Evolutionary conservation across 1,140 invertebrate genomes (phyloP).

Genomic region (Metopolophium dirhodum): DNA sequence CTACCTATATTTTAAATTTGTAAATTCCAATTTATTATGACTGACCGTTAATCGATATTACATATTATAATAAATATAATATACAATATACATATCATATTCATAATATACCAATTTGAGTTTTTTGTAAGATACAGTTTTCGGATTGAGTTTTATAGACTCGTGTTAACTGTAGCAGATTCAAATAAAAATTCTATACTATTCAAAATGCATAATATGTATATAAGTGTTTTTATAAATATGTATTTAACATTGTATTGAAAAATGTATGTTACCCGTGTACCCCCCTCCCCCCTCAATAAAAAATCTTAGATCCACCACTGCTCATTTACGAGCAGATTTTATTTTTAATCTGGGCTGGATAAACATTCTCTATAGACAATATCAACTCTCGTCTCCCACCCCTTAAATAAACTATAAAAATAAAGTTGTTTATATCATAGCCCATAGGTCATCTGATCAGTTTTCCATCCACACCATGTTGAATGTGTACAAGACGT

Average conservation of each 20-base stretch:
- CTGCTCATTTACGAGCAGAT: no score
- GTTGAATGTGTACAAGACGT: neutral
- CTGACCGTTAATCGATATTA: neutral
- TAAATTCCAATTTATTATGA: neutral
- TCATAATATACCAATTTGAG: neutral
- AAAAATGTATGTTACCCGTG: no score
- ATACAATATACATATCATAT: neutral
- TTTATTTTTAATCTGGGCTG: no score
- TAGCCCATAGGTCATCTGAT: neutral
- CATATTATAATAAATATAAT: neutral
- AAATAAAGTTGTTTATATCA: neutral
- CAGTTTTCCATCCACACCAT: neutral
- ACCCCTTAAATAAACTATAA: neutral
- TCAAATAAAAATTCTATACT: neutral
- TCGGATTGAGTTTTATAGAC: neutral
- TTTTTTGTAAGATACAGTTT: neutral
- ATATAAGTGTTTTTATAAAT: no score
- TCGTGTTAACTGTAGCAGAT: neutral
- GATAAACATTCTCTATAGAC: neutral
- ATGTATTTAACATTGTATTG: no score
- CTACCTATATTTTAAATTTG: neutral
- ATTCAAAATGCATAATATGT: no score
- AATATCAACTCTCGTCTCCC: neutral
- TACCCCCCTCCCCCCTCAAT: no score
- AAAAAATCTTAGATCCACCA: no score